These are phyloP conservation scores for Zosterops hypoxanthus DNA, from an alignment of 2,113 vertebrate species.

Conservation along the genomic window DNA sequence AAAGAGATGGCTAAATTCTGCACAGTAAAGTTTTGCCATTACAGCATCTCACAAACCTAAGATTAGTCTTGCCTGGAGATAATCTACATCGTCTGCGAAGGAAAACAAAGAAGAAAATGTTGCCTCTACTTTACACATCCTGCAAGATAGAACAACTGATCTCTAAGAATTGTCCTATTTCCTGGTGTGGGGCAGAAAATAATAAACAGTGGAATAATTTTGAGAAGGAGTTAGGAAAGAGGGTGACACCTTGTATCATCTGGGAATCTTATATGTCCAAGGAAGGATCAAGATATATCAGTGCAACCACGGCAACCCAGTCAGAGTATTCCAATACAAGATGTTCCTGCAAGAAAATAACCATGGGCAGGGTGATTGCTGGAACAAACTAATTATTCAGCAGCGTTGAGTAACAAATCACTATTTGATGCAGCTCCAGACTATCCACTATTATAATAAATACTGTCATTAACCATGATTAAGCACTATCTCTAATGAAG, in stretches of 20 bases:
- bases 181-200: background rate
- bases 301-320: background rate
- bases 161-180: background rate
- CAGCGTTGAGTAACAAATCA: conserved; percentile 28
- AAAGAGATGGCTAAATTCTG: conserved; percentile 8
- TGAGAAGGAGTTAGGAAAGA: background rate
- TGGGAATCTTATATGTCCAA: background rate
- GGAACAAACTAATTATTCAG: background rate
- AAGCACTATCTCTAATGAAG: conserved; percentile 52
- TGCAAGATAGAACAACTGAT: background rate
- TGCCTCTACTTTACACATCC: background rate
- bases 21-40: background rate
- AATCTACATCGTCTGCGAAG: background rate
- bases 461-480: conserved; percentile 37
- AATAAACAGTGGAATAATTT: background rate
- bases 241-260: background rate
- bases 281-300: background rate
- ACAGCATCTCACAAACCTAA: background rate
- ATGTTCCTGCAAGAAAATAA: background rate
- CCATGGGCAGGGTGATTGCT: background rate
- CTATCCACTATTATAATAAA: conserved; percentile 40
- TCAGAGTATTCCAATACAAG: background rate
- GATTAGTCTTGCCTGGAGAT: background rate
- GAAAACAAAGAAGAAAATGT: background rate
- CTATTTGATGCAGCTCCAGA: conserved; percentile 24